phyloP scores from a whole-genome alignment of 2,888 invertebrate species.

The Stenurella melanura region DNA sequence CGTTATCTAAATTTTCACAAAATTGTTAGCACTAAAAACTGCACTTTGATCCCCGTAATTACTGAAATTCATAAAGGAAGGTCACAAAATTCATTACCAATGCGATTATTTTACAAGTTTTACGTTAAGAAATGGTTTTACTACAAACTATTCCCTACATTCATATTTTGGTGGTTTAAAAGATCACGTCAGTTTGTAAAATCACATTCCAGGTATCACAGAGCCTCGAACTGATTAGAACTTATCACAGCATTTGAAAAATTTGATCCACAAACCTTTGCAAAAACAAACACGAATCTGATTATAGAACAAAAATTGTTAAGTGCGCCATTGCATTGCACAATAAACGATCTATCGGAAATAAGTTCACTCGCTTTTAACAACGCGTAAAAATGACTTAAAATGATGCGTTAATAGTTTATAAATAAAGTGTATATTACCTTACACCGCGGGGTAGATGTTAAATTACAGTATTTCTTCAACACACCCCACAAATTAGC shows the following conservation, averaged over 20 bases:
- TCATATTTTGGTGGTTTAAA: not conserved
- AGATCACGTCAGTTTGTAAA: slow-evolving; percentile 10
- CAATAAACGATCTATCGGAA: slow-evolving; percentile 47
- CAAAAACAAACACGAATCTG: slow-evolving; percentile 32
- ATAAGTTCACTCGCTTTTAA: not conserved
- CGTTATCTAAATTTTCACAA: slow-evolving; percentile 33
- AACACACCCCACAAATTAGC: slow-evolving; percentile 81
- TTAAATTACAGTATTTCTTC: slow-evolving; percentile 66
- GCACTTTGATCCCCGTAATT: slow-evolving; percentile 10
- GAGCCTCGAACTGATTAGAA: slow-evolving; percentile 10
- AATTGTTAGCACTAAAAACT: slow-evolving; percentile 9
- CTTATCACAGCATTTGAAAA: slow-evolving; percentile 13
- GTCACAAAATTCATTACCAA: slow-evolving; percentile 36
- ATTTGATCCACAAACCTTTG: slow-evolving; percentile 15
- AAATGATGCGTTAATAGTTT: slow-evolving; percentile 22
- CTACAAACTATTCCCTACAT: not conserved
- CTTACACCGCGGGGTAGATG: slow-evolving; percentile 69
- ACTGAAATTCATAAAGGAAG: slow-evolving; percentile 17
- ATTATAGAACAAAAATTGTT: slow-evolving; percentile 35
- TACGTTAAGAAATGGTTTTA: too few relatives aligned
- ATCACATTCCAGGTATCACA: slow-evolving; percentile 22
- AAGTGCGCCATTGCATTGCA: slow-evolving; percentile 59
- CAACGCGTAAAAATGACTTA: slow-evolving; percentile 32
- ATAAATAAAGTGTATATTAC: slow-evolving; percentile 59
- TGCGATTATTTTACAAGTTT: slow-evolving; percentile 22